Evolutionary conservation across 2,797 vertebrate species (phyloP).

Genomic region (Scomberomorus guttatus): DNA sequence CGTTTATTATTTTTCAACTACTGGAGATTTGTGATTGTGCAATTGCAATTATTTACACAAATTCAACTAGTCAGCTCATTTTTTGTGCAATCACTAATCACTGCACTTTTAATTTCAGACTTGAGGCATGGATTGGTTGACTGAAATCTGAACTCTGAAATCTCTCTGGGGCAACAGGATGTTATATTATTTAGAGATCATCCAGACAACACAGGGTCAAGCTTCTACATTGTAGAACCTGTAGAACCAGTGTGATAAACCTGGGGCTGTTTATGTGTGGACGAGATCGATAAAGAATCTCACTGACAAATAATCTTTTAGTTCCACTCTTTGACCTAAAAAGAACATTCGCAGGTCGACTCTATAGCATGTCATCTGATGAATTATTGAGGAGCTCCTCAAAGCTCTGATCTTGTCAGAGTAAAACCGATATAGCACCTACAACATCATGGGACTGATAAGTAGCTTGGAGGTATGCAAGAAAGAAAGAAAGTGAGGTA

Average conservation of each 20-base stretch:
- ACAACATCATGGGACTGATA: constrained; percentile 66
- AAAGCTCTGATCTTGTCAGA: constrained; percentile 73
- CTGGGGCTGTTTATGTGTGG: neutral
- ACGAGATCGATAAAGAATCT: constrained; percentile 49
- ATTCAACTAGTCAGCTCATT: neutral
- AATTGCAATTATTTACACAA: neutral
- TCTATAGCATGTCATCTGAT: constrained; percentile 55
- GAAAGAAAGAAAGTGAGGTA: constrained; percentile 45
- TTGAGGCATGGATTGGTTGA: neutral
- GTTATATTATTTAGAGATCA: neutral
- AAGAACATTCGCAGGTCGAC: constrained; percentile 60
- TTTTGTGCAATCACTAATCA: neutral
- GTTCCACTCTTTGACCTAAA: constrained; percentile 46
- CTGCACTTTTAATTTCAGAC: neutral
- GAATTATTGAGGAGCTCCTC: constrained; percentile 74
- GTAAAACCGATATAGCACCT: constrained; percentile 59
- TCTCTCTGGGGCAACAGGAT: neutral
- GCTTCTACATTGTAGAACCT: neutral
- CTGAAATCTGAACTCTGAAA: neutral
- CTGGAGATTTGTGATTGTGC: neutral
- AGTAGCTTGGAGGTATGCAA: constrained; percentile 55
- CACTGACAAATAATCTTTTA: constrained; percentile 48
- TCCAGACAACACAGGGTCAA: constrained; percentile 3
- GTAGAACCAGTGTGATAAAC: constrained; percentile 2
- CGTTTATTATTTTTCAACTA: neutral